Percentiles rank a stretch among this genome's conserved stretches.
These are phyloP conservation scores for Strix aluco DNA, from an alignment of 2,113 vertebrate genomes.

Conservation along the genomic window DNA sequence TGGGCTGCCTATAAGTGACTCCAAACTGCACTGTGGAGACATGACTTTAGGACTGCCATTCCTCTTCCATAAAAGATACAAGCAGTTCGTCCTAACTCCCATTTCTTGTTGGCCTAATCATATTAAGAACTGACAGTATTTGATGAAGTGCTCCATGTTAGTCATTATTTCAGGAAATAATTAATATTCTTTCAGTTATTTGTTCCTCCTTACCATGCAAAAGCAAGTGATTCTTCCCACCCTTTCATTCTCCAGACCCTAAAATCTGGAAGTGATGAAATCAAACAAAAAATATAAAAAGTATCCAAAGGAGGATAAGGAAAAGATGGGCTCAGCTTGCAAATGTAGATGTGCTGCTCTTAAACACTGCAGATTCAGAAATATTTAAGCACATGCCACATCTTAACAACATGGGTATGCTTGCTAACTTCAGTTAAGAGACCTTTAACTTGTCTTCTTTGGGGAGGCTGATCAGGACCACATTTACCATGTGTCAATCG, in stretches of 20 bases:
- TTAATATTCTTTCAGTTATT: neutral
- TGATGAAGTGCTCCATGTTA: neutral
- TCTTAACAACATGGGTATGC: neutral
- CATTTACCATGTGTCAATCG: neutral
- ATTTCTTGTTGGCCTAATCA: neutral
- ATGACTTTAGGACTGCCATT: neutral
- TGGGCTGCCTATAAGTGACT: neutral
- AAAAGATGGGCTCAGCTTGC: neutral
- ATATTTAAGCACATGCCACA: neutral
- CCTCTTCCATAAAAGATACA: neutral
- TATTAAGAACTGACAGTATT: neutral
- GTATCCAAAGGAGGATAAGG: neutral
- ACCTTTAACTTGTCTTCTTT: neutral
- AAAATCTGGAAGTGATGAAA: neutral
- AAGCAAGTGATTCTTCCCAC: neutral
- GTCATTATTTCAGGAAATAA: neutral
- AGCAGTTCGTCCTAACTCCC: neutral
- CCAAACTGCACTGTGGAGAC: neutral
- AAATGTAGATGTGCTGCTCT: neutral
- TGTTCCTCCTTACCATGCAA: neutral
- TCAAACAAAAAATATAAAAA: neutral
- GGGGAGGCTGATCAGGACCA: neutral
- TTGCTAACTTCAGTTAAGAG: neutral
- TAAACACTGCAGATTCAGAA: neutral
- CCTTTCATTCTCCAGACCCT: neutral